Percentiles rank a stretch among this genome's conserved stretches.
Conservation (phyloP, 2,888 invertebrate species). For the Cataglyphis rosenhaueri region DNA sequence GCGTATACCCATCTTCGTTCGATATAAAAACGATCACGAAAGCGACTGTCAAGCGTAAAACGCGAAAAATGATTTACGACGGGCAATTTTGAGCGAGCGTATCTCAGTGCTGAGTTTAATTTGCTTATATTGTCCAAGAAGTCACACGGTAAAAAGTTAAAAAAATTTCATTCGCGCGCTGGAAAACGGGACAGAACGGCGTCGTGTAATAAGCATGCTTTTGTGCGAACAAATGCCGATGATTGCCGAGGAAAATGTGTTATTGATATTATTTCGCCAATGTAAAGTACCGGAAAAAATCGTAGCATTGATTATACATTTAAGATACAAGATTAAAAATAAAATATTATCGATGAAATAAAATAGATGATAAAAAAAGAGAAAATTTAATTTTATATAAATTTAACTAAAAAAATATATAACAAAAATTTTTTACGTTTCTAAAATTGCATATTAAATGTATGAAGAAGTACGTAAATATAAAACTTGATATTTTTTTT, state of each 20-base stretch:
- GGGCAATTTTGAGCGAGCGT: slow-evolving; percentile 57
- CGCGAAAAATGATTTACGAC: slow-evolving; percentile 56
- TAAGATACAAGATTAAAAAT: background rate
- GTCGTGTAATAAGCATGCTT: slow-evolving; percentile 19
- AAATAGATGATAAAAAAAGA: background rate
- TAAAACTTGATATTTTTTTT: background rate
- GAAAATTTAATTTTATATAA: background rate
- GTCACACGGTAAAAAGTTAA: slow-evolving; percentile 4
- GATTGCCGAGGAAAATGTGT: slow-evolving; percentile 12
- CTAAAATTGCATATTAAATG: background rate
- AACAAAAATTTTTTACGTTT: background rate
- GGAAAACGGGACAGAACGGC: background rate
- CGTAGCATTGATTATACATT: slow-evolving; percentile 6
- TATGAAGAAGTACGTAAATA: background rate
- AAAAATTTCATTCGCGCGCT: slow-evolving; percentile 29
- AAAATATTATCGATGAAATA: background rate
- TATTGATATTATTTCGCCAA: background rate
- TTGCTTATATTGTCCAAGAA: slow-evolving; percentile 32
- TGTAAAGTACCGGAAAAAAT: slow-evolving; percentile 16
- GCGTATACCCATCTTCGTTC: slow-evolving; percentile 5
- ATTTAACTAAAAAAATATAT: background rate
- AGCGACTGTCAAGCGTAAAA: slow-evolving; percentile 59
- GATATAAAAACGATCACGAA: slow-evolving; percentile 58
- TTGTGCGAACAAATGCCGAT: slow-evolving; percentile 35
- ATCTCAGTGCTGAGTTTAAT: slow-evolving; percentile 25